These are phyloP conservation scores for Xylocopa sonorina DNA, from an alignment of 1,140 invertebrate species.

Conservation along the genomic window DNA sequence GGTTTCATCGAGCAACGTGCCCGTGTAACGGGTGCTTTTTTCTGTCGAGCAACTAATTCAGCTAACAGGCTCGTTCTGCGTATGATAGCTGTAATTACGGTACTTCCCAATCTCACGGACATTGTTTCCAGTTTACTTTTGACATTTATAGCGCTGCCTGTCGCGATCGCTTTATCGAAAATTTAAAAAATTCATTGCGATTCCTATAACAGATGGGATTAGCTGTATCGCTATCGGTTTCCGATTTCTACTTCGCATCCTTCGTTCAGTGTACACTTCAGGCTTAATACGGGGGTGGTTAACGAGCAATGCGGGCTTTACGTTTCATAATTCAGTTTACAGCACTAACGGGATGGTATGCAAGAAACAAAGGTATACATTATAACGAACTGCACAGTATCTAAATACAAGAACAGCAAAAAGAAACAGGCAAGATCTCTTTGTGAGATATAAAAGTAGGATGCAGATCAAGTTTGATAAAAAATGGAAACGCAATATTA, in stretches of 20 bases:
- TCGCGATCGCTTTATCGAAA: constrained; percentile 36
- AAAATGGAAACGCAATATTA: no score
- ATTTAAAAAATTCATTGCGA: constrained; percentile 25
- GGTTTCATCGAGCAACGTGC: background rate
- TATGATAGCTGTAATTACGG: constrained; percentile 61
- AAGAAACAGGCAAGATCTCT: no score
- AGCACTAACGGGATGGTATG: no score
- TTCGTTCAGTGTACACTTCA: background rate
- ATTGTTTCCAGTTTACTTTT: constrained; percentile 29
- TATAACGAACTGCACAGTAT: no score
- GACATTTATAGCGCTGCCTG: constrained; percentile 40
- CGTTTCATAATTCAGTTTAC: no score
- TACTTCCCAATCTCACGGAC: constrained; percentile 31
- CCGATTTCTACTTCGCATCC: no score
- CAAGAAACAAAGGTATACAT: no score
- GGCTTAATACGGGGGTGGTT: no score
- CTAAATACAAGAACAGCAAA: no score
- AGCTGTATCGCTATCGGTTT: background rate
- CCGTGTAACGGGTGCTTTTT: constrained; percentile 23
- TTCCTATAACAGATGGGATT: background rate
- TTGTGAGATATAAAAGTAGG: no score
- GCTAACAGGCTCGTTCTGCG: constrained; percentile 39
- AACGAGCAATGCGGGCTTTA: no score
- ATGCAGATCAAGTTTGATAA: no score
- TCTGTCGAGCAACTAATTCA: constrained; percentile 28